Conservation (phyloP, 2,888 invertebrate genomes). For the Phalera bucephala region DNA sequence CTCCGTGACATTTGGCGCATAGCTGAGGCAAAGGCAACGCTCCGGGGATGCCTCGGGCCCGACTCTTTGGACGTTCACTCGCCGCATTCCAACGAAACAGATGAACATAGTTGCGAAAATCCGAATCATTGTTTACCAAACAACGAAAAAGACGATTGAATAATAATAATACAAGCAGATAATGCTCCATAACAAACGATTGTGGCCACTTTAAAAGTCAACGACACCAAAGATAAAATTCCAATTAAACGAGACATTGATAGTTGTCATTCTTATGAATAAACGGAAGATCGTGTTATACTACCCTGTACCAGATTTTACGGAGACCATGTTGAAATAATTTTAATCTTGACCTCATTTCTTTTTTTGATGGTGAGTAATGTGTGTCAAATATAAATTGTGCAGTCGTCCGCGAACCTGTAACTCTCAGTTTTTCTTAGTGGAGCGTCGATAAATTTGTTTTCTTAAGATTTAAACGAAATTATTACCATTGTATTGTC, state of each 20-base stretch:
- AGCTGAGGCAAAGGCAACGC: slow-evolving; percentile 47
- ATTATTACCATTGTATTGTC: too few relatives aligned
- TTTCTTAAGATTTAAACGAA: too few relatives aligned
- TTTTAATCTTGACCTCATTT: slow-evolving; percentile 66
- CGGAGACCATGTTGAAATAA: slow-evolving; percentile 39
- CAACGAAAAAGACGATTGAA: slow-evolving; percentile 7
- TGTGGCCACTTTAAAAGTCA: slow-evolving; percentile 21
- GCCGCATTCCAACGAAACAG: slow-evolving; percentile 61
- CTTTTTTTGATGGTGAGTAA: slow-evolving; percentile 50
- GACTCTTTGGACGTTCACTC: slow-evolving; percentile 64
- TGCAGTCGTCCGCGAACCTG: slow-evolving; percentile 14
- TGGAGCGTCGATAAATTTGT: too few relatives aligned
- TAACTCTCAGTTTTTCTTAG: slow-evolving; percentile 2
- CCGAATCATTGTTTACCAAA: slow-evolving; percentile 31
- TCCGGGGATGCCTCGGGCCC: slow-evolving; percentile 53
- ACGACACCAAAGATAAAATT: slow-evolving; percentile 27
- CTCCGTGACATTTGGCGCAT: slow-evolving; percentile 68
- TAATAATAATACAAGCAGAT: slow-evolving; percentile 17
- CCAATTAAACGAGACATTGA: slow-evolving; percentile 13
- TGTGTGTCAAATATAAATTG: slow-evolving; percentile 29
- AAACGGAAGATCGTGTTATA: slow-evolving; percentile 9
- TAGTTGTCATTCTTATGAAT: slow-evolving; percentile 15
- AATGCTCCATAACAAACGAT: slow-evolving; percentile 20
- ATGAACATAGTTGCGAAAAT: slow-evolving; percentile 56
- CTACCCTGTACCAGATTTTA: slow-evolving; percentile 20